phyloP scores from a whole-genome alignment of 92 coral and sea anemone species.

The Anthopleura xanthogrammica region DNA sequence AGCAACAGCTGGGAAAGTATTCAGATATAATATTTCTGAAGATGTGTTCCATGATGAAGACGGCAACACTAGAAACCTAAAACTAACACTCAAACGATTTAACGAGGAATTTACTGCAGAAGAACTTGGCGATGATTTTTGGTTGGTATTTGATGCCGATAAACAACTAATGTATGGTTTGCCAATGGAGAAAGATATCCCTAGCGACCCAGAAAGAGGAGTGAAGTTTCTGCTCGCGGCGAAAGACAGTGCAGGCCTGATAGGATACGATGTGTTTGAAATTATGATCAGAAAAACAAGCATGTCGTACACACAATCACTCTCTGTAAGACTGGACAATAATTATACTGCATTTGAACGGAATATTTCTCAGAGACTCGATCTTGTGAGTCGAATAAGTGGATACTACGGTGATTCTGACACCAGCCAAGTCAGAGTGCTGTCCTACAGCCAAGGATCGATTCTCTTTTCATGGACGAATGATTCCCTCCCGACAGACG shows the following conservation, averaged over 20 bases:
- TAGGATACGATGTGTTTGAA: constrained; percentile 79
- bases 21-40: constrained; percentile 57
- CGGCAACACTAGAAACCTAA: constrained; percentile 66
- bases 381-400: constrained; percentile 56
- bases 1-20: constrained; percentile 76
- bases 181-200: constrained; percentile 65
- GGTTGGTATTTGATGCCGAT: constrained; percentile 74
- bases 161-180: constrained; percentile 76
- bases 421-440: constrained; percentile 53
- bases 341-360: constrained; percentile 52
- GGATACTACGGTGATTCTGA: constrained; percentile 68
- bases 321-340: constrained; percentile 50
- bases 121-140: constrained; percentile 55
- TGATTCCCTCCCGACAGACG: constrained; percentile 71
- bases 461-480: constrained; percentile 86
- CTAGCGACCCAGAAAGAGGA: constrained; percentile 45
- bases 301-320: constrained; percentile 57
- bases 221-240: constrained; percentile 70
- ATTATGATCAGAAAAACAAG: constrained; percentile 48
- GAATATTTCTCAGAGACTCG: constrained; percentile 64
- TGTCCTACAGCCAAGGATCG: constrained; percentile 63
- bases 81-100: constrained; percentile 41
- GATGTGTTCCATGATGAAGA: constrained; percentile 92
- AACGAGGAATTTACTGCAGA: constrained; percentile 14
- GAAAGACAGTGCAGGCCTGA: constrained; percentile 57